Base-by-base conservation (phyloP, 2,888 invertebrate species). In the Parascotia fuliginaria region DNA sequence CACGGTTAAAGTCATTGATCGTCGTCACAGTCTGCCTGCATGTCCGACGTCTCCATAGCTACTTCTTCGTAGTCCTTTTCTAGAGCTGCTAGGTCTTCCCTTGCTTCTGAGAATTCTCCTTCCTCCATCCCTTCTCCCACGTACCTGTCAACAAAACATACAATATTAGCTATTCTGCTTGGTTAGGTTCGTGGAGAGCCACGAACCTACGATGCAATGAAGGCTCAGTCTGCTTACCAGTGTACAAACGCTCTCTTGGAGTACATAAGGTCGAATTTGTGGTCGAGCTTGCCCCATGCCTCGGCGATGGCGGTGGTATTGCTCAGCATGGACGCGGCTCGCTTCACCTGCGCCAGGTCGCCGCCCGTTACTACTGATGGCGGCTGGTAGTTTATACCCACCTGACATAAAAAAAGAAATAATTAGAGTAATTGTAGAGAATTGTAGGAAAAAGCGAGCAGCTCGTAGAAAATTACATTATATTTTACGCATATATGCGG, bases 251-350 rank as follows among this genome's bases (percentile, higher is more conserved):
- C 98, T 55, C 97, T 93, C 91, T 98, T 98, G 62, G 96, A 95
- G 89, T 96, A 98, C 97, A 98, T 97, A 75, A 98, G 93, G 89
- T 98, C 98, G 84, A 98, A 98, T 89, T 98, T 99, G 87, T 96
- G 96, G 89, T 98, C 96, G 49, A 98, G 94, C 77, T 97, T 96
- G 60, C 95, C 95, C 96, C 97, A 98, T 40, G 97, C 97, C 75
- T 97, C 96, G 9, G 96, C 95, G 75, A 98, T 97, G 65, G 97
- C 97, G 12, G 97, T 98, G 4, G 98, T 98, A 88, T 98, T 98
- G 77, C 94, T 97, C 79, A 94, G 92, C 96, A 98, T 97, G 77
- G 97, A 98, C 19, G 97, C 97, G 28, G 98, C 97, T 60, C 98
- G 94, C 68, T 96, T 95, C 42, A 97, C 96, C 77, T 95, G 95